These are phyloP conservation scores for Phymanthus crucifer DNA, from an alignment of 92 coral and sea anemone species.

Conservation along the genomic window DNA sequence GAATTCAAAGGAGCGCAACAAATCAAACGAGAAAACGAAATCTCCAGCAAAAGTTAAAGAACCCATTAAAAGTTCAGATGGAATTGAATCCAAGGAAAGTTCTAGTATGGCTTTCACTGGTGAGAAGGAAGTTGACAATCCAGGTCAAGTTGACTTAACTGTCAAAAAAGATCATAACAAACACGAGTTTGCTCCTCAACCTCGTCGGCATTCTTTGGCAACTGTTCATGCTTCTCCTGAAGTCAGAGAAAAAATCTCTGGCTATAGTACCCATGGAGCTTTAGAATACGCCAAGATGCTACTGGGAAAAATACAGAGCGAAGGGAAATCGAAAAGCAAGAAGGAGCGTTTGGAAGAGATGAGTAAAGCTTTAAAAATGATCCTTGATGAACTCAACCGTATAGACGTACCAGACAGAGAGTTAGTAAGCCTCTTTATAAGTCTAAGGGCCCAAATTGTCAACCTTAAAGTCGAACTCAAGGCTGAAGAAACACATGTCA, in stretches of 20 bases:
- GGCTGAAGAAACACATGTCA: slow-evolving; percentile 63
- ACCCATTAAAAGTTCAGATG: not conserved
- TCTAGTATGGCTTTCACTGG: not conserved
- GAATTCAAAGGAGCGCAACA: not conserved
- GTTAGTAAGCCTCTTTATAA: slow-evolving; percentile 74
- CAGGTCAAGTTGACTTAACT: not conserved
- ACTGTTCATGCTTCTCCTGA: slow-evolving; percentile 20
- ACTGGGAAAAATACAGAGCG: slow-evolving; percentile 66
- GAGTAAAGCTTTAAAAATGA: slow-evolving; percentile 84
- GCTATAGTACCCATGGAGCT: slow-evolving; percentile 86
- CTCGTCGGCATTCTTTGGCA: slow-evolving; percentile 58
- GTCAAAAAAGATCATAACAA: slow-evolving; percentile 16
- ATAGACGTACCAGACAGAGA: slow-evolving; percentile 81
- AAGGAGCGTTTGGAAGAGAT: slow-evolving; percentile 78
- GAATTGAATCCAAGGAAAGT: not conserved
- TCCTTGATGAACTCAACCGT: slow-evolving; percentile 80
- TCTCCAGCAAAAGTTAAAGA: not conserved
- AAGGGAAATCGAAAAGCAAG: slow-evolving; percentile 73
- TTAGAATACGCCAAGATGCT: slow-evolving; percentile 75
- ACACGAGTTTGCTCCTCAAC: not conserved
- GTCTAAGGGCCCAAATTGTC: slow-evolving; percentile 82
- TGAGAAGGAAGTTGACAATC: not conserved
- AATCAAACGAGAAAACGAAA: not conserved
- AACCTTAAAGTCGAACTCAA: slow-evolving; percentile 70
- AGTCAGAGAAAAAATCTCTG: slow-evolving; percentile 46